Conservation (phyloP, 2,888 invertebrate genomes). For the Andricus curvator region DNA sequence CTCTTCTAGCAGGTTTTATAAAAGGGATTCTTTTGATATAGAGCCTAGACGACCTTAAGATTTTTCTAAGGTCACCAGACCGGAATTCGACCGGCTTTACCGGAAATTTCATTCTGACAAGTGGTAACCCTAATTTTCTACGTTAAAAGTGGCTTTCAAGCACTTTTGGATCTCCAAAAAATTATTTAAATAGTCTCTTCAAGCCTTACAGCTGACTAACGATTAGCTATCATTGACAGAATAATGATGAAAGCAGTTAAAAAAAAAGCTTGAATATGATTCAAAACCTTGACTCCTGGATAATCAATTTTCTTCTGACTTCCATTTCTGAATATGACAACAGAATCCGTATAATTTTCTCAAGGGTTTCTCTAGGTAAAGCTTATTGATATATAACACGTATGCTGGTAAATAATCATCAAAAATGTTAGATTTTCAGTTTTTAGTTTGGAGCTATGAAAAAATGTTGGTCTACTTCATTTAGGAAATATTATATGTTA, state of each 20-base stretch:
- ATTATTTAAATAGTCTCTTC: not conserved
- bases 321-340: constrained; percentile 5
- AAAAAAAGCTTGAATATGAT: constrained; percentile 14
- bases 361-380: no score
- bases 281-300: not conserved
- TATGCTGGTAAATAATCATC: no score
- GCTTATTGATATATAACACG: no score
- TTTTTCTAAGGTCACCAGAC: no score
- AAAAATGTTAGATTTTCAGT: not conserved
- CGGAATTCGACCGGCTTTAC: no score
- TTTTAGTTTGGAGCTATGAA: not conserved
- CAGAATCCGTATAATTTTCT: not conserved
- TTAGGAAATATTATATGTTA: not conserved
- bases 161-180: not conserved
- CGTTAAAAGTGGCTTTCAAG: not conserved
- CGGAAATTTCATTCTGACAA: no score
- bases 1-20: not conserved
- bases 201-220: not conserved
- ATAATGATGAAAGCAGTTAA: constrained; percentile 2
- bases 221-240: not conserved
- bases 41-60: not conserved
- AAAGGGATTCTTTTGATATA: not conserved
- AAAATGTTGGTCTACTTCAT: not conserved
- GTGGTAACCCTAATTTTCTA: not conserved
- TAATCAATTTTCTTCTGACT: not conserved